phyloP scores from a whole-genome alignment of 2,888 invertebrate genomes.

The Lasius platythorax region DNA sequence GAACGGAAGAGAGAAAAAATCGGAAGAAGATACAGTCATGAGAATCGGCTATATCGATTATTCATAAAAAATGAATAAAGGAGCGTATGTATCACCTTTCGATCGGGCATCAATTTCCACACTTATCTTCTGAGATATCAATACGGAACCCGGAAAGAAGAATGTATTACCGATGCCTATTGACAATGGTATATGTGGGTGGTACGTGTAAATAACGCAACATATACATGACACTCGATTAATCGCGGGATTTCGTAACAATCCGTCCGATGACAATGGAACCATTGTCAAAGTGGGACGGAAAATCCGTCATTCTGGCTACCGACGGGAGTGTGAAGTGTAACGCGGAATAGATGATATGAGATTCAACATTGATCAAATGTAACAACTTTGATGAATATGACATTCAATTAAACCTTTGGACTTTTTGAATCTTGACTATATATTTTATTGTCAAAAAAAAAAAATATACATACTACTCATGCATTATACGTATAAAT shows the following conservation, averaged over 20 bases:
- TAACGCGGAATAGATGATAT: neutral
- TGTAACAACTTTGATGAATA: neutral
- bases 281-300: conserved; percentile 16
- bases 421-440: neutral
- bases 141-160: neutral
- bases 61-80: neutral
- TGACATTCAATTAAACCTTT: neutral
- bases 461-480: neutral
- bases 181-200: conserved; percentile 56
- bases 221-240: conserved; percentile 51
- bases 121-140: neutral
- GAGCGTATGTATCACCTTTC: neutral
- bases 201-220: conserved; percentile 36
- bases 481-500: neutral
- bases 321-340: conserved; percentile 5
- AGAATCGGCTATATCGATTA: neutral
- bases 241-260: conserved; percentile 66
- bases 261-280: conserved; percentile 21
- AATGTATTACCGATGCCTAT: conserved; percentile 60
- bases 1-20: neutral
- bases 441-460: neutral
- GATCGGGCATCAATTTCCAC: conserved; percentile 1
- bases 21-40: neutral
- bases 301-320: conserved; percentile 4
- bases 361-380: neutral